Base-by-base conservation (phyloP, 2,888 invertebrate species). In the Trisateles emortualis region DNA sequence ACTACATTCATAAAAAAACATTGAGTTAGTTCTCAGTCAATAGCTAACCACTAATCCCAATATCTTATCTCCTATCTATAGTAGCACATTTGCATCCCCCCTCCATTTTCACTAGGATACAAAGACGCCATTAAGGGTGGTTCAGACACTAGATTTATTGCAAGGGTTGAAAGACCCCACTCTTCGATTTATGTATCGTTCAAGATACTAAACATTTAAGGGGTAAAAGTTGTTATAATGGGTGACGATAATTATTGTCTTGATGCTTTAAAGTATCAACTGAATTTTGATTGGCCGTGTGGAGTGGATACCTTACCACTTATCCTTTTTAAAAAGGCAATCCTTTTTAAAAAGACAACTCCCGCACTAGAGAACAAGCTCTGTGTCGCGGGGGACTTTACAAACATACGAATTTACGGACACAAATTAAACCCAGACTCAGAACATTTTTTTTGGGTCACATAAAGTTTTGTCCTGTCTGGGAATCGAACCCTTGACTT, bases 81-180 rank as follows among this genome's bases (percentile, higher is more conserved):
- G 36, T n/a, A 52, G 26, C 26, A 14, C 72, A 81, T 76, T 75
- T 67, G 68, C 71, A 70, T 72, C 57, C 71, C 61, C 59, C 55
- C 71, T 60, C 57, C 44, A 68, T 79, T n/a, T n/a, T n/a, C 82
- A 78, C 73, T 71, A 63, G 52, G 59, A 52, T 61, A 82, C 83
- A 83, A 83, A 83, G 79, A 81, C 74, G 77, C 80, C 79, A 79
- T 82, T 82, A 83, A 69, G 78, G 79, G 76, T 68, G 69, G 74
- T 67, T 72, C 76, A 81, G 71, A 78, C 81, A 43, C 36, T 52
- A 78, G 77, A 86, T 86, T 87, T 87, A 86, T 85, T 49, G 61
- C 52, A 79, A 78, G 83, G 84, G 84, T 78, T 74, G 68, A 24
- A 50, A 41, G 48, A 51, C 62, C 58, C 71, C 73, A 63, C 63